Evolutionary conservation across 2,113 vertebrate genomes (phyloP).

Genomic region (Sinocyclocheilus anshuiensis): DNA sequence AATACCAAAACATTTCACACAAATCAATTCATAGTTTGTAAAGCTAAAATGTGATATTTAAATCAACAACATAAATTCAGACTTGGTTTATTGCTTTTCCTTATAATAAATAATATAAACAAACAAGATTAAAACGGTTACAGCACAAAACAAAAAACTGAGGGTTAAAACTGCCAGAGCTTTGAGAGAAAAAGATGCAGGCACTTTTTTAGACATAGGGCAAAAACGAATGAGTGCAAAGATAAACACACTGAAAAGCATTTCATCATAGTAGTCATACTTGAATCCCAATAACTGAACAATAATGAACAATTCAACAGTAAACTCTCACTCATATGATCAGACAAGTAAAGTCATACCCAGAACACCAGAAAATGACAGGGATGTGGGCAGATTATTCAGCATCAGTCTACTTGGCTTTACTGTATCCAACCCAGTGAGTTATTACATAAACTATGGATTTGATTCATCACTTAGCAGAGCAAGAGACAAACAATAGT

Average conservation of each 20-base stretch:
- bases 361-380: not conserved
- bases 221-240: constrained; percentile 46
- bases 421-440: not conserved
- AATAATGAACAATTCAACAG: not conserved
- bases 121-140: constrained; percentile 61
- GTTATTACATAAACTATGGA: not conserved
- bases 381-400: not conserved
- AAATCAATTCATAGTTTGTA: not conserved
- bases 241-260: not conserved
- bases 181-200: constrained; percentile 62
- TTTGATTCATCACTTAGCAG: constrained; percentile 9
- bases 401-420: not conserved
- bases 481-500: not conserved
- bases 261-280: constrained; percentile 27
- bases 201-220: constrained; percentile 58
- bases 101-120: constrained; percentile 79
- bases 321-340: not conserved
- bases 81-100: constrained; percentile 72
- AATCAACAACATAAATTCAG: not conserved
- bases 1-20: not conserved
- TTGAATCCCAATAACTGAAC: constrained; percentile 7
- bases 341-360: not conserved
- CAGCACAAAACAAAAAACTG: constrained; percentile 53
- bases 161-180: constrained; percentile 56
- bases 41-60: not conserved